A percentile compares a stretch with the other conserved stretches of the same genome.
Evolutionary conservation across 2,888 invertebrate species (phyloP).

Genomic region (Aporophyla lueneburgensis): DNA sequence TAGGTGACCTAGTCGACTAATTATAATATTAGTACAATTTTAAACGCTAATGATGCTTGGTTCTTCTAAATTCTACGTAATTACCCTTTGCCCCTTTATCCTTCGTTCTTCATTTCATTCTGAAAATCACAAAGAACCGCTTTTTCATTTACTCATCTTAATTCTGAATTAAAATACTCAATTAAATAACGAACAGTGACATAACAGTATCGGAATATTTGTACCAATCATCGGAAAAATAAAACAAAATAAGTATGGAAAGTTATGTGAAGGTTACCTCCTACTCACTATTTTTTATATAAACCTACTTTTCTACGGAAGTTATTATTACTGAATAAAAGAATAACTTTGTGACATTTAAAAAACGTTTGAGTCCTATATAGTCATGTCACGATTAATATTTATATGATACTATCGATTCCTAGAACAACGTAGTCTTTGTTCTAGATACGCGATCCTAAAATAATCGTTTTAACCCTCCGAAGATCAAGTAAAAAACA

Average conservation of each 20-base stretch:
- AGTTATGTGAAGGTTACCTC: neutral
- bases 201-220: neutral
- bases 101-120: neutral
- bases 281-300: neutral
- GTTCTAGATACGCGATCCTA: neutral
- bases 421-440: neutral
- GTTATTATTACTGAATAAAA: neutral
- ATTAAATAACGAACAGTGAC: neutral
- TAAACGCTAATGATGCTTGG: neutral
- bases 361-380: neutral
- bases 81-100: slow-evolving; percentile 11
- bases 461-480: slow-evolving; percentile 14
- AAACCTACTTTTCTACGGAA: neutral
- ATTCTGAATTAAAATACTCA: neutral
- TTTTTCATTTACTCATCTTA: neutral
- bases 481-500: slow-evolving; percentile 1
- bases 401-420: neutral
- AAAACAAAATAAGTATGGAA: neutral
- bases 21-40: slow-evolving; percentile 8
- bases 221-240: neutral
- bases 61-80: neutral
- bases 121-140: neutral
- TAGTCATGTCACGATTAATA: neutral
- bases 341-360: neutral
- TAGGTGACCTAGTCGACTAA: neutral